Conservation (phyloP, 2,113 vertebrate genomes). For the Prinia subflava region DNA sequence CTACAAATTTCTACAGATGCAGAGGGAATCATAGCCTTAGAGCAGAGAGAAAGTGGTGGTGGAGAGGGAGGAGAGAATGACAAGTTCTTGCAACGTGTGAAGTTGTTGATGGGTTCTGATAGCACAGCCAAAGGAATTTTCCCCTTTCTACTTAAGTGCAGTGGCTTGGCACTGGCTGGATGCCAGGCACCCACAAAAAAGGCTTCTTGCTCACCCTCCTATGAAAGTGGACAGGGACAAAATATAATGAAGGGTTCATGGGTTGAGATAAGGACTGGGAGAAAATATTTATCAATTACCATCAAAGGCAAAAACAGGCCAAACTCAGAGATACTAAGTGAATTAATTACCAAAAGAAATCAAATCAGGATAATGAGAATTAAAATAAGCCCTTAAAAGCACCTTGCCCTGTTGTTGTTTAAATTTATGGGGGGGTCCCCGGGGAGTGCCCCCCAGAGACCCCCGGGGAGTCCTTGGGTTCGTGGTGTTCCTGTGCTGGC, state of each 20-base stretch:
- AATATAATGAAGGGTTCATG: background rate
- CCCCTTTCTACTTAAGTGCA: background rate
- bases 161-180: fast-evolving
- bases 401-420: too few relatives aligned
- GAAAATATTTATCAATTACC: background rate
- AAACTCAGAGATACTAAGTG: background rate
- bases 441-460: too few relatives aligned
- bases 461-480: too few relatives aligned
- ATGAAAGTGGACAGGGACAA: background rate
- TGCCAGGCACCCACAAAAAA: background rate
- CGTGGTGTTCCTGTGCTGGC: too few relatives aligned
- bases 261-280: background rate
- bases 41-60: background rate
- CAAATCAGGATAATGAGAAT: background rate
- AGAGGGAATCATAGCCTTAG: background rate
- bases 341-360: background rate
- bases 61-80: background rate
- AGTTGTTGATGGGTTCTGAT: background rate
- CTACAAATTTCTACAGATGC: background rate
- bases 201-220: background rate
- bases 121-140: background rate
- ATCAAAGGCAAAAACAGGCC: background rate
- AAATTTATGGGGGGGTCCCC: too few relatives aligned
- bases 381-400: background rate
- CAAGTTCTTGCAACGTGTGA: background rate